Percentiles rank a stretch among this genome's conserved stretches.
phyloP scores from a whole-genome alignment of 92 coral and sea anemone species.

The Phymanthus crucifer region DNA sequence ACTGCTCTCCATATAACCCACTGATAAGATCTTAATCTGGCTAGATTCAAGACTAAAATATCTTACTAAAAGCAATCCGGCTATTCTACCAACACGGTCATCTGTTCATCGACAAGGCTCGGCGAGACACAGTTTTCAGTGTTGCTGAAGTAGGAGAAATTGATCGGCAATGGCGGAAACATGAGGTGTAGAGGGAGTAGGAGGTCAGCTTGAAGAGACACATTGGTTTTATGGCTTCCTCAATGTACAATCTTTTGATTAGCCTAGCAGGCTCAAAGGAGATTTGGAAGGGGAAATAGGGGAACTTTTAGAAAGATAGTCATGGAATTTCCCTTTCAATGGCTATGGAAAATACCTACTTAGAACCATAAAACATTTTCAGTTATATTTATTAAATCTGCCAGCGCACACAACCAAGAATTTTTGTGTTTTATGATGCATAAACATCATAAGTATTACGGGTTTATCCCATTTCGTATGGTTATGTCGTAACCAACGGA shows the following conservation, averaged over 20 bases:
- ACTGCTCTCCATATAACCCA: not conserved
- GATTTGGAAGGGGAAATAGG: not conserved
- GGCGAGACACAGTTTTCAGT: not conserved
- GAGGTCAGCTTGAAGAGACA: not conserved
- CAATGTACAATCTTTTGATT: not conserved
- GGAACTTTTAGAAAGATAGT: not conserved
- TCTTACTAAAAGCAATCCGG: slow-evolving; percentile 17
- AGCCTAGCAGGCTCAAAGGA: not conserved
- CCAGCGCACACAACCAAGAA: not conserved
- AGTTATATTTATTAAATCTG: not conserved
- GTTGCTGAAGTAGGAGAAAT: not conserved
- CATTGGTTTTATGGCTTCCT: not conserved
- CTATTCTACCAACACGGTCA: not conserved
- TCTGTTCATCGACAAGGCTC: not conserved
- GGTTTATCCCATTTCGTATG: not conserved
- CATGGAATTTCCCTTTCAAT: not conserved
- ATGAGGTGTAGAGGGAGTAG: not conserved
- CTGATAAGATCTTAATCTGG: slow-evolving; percentile 35
- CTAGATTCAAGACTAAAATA: not conserved
- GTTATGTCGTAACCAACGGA: not conserved
- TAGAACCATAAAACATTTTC: not conserved
- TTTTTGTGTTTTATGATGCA: not conserved
- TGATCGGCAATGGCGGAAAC: not conserved
- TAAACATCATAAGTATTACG: slow-evolving; percentile 2
- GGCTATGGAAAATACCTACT: not conserved